phyloP scores from a whole-genome alignment of 2,888 invertebrate species.

The Drosophila sordidapex region DNA sequence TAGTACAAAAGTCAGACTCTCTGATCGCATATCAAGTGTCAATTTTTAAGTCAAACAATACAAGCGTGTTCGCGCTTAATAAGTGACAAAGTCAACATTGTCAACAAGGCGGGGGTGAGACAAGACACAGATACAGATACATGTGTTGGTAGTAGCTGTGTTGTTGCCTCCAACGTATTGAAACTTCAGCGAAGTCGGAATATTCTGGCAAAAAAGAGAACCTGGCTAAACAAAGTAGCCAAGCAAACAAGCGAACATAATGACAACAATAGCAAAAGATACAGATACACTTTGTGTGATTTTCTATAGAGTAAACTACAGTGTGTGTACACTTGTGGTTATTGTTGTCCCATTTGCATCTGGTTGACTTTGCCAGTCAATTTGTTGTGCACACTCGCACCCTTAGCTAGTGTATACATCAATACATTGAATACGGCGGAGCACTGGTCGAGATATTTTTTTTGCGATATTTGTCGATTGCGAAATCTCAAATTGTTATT shows the following conservation, averaged over 20 bases:
- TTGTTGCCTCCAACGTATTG: background rate
- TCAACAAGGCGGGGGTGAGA: slow-evolving; percentile 36
- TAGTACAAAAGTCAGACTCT: slow-evolving; percentile 10
- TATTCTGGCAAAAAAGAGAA: slow-evolving; percentile 26
- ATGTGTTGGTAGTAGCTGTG: slow-evolving; percentile 17
- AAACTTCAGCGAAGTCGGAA: slow-evolving; percentile 26
- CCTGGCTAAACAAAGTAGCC: slow-evolving; percentile 9
- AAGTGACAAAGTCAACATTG: slow-evolving; percentile 62
- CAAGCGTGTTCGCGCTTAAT: slow-evolving; percentile 62
- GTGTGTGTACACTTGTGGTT: background rate
- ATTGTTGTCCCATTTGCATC: slow-evolving; percentile 21
- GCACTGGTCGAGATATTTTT: background rate
- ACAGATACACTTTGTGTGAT: slow-evolving; percentile 5
- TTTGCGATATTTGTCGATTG: background rate
- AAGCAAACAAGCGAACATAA: slow-evolving; percentile 1
- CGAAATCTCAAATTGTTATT: slow-evolving; percentile 17
- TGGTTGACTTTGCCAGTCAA: slow-evolving; percentile 10
- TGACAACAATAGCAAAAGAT: slow-evolving; percentile 8
- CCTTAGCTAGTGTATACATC: background rate
- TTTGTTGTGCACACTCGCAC: slow-evolving; percentile 12
- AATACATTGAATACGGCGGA: background rate
- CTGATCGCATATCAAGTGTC: slow-evolving; percentile 48
- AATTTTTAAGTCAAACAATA: slow-evolving; percentile 59
- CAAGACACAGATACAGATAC: background rate
- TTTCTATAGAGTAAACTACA: background rate